Evolutionary conservation across 2,797 vertebrate species (phyloP).

Genomic region (Xiphophorus birchmanni): DNA sequence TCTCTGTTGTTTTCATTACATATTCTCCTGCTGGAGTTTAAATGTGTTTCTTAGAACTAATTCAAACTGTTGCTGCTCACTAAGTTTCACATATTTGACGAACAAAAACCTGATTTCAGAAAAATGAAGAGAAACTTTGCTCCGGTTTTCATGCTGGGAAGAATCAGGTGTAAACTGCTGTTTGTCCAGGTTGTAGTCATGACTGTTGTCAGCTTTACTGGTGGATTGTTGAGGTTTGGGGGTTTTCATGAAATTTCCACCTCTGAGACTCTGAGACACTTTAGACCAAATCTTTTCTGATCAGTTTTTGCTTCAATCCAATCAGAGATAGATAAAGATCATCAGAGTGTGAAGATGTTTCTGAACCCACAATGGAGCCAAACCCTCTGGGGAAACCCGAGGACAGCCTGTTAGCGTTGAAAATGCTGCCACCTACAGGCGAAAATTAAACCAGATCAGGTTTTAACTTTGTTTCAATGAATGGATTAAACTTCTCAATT

Average conservation of each 20-base stretch:
- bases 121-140: background rate
- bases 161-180: background rate
- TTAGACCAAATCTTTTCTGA: too few species aligned
- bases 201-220: background rate
- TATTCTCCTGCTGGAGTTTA: background rate
- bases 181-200: background rate
- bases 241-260: background rate
- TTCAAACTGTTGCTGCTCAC: too few species aligned
- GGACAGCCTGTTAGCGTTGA: background rate
- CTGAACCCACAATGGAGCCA: background rate
- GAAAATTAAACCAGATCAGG: background rate
- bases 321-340: background rate
- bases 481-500: background rate
- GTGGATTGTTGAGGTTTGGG: background rate
- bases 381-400: background rate
- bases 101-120: background rate
- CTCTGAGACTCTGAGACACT: background rate
- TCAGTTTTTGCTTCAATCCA: too few species aligned
- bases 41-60: too few species aligned
- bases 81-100: background rate
- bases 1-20: too few species aligned
- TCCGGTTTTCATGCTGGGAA: background rate
- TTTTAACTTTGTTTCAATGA: background rate
- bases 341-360: background rate
- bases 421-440: conserved; percentile 28